Percentiles rank a stretch among this genome's conserved stretches.
phyloP scores from a whole-genome alignment of 2,888 invertebrate species.

The Magallana nippona region DNA sequence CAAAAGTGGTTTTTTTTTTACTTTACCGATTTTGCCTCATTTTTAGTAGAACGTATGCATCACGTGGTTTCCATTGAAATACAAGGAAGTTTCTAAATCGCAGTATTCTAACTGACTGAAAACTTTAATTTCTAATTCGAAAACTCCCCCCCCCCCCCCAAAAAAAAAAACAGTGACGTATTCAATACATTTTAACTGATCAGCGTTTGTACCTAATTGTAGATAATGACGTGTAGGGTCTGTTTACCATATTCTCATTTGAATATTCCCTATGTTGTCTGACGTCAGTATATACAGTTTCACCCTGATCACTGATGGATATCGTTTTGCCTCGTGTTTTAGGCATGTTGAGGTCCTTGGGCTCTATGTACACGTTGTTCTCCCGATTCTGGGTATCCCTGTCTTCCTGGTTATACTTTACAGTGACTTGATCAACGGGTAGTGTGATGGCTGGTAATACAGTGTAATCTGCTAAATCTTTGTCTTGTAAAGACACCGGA shows the following conservation, averaged over 20 bases:
- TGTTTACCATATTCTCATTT: not conserved
- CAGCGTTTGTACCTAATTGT: too few species aligned
- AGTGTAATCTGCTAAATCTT: not conserved
- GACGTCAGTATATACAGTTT: not conserved
- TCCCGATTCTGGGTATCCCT: too few species aligned
- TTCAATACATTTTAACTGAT: too few species aligned
- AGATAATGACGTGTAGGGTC: not conserved
- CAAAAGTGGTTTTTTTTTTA: too few species aligned
- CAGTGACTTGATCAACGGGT: not conserved
- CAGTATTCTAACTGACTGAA: too few species aligned
- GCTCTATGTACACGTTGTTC: not conserved
- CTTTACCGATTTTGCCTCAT: too few species aligned
- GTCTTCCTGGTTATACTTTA: not conserved
- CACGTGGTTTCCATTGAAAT: too few species aligned
- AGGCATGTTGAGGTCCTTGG: constrained; percentile 1
- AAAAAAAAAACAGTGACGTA: too few species aligned
- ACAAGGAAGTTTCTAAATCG: too few species aligned
- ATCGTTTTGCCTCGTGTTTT: not conserved
- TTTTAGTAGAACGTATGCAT: too few species aligned
- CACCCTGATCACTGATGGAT: constrained; percentile 28
- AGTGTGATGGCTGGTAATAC: constrained; percentile 30
- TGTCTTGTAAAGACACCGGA: not conserved
- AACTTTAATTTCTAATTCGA: too few species aligned
- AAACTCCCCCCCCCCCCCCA: too few species aligned
- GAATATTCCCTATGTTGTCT: not conserved